phyloP scores from a whole-genome alignment of 1,140 invertebrate species.

The Lasioglossum baleicum region DNA sequence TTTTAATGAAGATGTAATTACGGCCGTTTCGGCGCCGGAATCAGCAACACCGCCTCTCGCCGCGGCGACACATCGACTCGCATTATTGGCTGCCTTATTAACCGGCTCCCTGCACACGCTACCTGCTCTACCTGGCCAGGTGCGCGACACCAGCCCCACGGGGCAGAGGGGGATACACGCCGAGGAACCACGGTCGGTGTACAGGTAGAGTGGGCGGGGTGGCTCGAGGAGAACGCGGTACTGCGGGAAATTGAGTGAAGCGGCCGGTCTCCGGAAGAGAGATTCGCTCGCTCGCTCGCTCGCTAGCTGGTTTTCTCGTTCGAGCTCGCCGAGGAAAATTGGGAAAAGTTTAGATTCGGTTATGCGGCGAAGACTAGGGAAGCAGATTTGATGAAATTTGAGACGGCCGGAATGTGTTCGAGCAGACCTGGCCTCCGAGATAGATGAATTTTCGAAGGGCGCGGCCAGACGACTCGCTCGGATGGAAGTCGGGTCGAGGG shows the following conservation, averaged over 20 bases:
- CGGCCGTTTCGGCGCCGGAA: conserved; percentile 71
- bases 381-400: background rate
- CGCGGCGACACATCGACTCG: conserved; percentile 58
- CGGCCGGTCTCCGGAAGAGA: conserved; percentile 1
- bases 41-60: conserved; percentile 64
- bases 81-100: conserved; percentile 74
- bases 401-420: background rate
- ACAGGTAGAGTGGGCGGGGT: background rate
- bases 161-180: background rate
- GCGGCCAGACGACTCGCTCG: too few species aligned
- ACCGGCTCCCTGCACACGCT: conserved; percentile 40
- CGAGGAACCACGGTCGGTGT: background rate
- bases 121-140: conserved; percentile 23
- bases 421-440: background rate
- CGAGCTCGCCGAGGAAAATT: conserved; percentile 33
- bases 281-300: background rate
- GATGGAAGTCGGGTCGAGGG: too few species aligned
- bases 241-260: conserved; percentile 37
- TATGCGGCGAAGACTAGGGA: background rate
- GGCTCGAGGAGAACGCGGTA: conserved; percentile 8
- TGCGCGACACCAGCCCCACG: background rate
- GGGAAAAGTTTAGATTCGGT: conserved; percentile 37
- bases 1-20: conserved; percentile 80
- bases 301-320: background rate
- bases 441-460: background rate